phyloP scores from a whole-genome alignment of 2,888 invertebrate species.

The Heliconius ethilla region DNA sequence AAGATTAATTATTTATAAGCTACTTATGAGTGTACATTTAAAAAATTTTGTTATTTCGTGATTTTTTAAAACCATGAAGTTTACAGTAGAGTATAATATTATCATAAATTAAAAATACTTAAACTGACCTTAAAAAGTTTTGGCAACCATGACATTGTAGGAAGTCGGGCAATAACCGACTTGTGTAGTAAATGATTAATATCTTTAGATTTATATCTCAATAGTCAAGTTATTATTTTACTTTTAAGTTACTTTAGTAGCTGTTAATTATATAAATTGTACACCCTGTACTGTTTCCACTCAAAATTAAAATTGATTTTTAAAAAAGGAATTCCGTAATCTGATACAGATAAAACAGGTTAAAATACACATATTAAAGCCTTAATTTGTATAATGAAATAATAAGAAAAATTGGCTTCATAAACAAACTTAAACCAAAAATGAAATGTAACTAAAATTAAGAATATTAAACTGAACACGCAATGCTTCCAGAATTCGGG shows the following conservation, averaged over 20 bases:
- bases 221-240: not conserved
- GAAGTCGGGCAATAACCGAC: conserved; percentile 18
- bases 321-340: not conserved
- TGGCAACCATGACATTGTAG: not conserved
- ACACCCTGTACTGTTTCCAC: not conserved
- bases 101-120: not conserved
- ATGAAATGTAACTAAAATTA: no score
- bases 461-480: no score
- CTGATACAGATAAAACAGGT: not conserved
- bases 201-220: conserved; percentile 14
- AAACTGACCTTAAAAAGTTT: not conserved
- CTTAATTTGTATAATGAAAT: not conserved
- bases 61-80: no score
- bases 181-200: conserved; percentile 18
- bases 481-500: no score
- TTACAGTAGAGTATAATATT: no score
- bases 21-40: no score
- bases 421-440: no score
- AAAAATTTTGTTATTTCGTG: no score
- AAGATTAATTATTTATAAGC: no score
- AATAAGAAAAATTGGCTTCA: no score
- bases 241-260: not conserved
- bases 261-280: not conserved
- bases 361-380: not conserved
- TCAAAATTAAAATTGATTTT: not conserved